Evolutionary conservation across 2,888 invertebrate species (phyloP).

Genomic region (Escarpia spicata): DNA sequence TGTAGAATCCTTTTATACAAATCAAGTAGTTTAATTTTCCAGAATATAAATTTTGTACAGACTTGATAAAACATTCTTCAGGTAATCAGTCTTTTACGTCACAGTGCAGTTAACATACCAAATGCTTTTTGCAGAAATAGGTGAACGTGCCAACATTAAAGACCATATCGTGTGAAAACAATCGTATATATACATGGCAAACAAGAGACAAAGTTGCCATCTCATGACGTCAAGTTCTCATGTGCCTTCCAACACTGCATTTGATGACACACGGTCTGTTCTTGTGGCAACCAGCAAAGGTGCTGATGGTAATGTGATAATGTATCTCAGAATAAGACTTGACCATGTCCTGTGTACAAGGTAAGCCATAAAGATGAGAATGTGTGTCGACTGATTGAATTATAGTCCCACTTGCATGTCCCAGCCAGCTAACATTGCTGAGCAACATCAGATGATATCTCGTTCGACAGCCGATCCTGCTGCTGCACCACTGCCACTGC

Average conservation of each 20-base stretch:
- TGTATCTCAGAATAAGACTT: too few relatives aligned
- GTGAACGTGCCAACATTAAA: background rate
- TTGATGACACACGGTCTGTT: background rate
- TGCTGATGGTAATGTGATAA: background rate
- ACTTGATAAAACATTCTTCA: background rate
- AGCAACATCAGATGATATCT: background rate
- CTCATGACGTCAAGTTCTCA: too few relatives aligned
- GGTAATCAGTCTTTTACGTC: background rate
- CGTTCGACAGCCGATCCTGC: background rate
- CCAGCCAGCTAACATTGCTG: background rate
- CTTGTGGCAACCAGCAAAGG: background rate
- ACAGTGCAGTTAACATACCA: background rate
- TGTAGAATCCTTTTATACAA: background rate
- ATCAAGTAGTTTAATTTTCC: background rate
- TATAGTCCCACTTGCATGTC: background rate
- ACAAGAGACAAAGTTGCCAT: background rate
- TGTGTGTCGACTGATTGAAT: background rate
- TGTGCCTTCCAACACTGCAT: background rate
- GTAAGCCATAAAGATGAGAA: background rate
- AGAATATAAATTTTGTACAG: background rate
- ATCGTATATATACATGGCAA: background rate
- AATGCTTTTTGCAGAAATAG: background rate
- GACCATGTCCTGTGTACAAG: background rate
- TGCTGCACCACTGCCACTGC: constrained; percentile 17
- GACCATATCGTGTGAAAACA: background rate